These are phyloP conservation scores for Plecturocebus donacophilus DNA, from an alignment of 2,113 vertebrate species.

Conservation along the genomic window DNA sequence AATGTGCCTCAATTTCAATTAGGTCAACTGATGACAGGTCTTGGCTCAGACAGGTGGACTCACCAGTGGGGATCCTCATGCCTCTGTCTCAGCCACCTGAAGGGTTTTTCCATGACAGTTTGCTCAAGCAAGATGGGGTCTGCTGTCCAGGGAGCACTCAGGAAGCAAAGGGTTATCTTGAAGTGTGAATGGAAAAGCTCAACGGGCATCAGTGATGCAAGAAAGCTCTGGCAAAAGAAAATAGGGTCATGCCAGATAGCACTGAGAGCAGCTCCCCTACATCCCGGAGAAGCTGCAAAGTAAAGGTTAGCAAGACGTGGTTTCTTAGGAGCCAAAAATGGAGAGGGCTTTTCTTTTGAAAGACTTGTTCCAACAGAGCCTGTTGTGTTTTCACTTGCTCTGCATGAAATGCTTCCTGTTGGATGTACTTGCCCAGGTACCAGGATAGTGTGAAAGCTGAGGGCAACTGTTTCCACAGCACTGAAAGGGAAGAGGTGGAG, in stretches of 20 bases:
- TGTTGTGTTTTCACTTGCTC: neutral
- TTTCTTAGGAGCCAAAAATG: constrained; percentile 25
- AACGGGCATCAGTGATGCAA: neutral
- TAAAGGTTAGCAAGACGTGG: constrained; percentile 45
- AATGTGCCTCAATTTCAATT: constrained; percentile 66
- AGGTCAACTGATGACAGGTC: constrained; percentile 61
- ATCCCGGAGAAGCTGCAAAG: constrained; percentile 31
- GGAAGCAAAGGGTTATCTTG: constrained; percentile 51
- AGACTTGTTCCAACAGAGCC: neutral
- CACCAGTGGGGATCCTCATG: neutral
- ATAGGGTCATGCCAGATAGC: neutral
- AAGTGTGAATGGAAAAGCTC: constrained; percentile 70
- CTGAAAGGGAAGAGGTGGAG: neutral
- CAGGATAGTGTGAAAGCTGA: neutral
- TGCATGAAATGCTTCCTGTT: neutral
- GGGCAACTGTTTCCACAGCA: accelerated
- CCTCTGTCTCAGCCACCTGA: neutral
- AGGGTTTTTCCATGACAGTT: constrained; percentile 32
- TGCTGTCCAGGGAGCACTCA: constrained; percentile 19
- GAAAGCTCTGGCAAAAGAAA: neutral
- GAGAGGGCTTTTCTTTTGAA: neutral
- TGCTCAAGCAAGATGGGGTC: constrained; percentile 22
- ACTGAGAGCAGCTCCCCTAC: neutral
- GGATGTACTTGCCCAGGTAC: too few relatives aligned
- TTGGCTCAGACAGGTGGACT: constrained; percentile 48